Conservation (phyloP, 23 tunicate genomes). For the Clavelina lepadiformis region DNA sequence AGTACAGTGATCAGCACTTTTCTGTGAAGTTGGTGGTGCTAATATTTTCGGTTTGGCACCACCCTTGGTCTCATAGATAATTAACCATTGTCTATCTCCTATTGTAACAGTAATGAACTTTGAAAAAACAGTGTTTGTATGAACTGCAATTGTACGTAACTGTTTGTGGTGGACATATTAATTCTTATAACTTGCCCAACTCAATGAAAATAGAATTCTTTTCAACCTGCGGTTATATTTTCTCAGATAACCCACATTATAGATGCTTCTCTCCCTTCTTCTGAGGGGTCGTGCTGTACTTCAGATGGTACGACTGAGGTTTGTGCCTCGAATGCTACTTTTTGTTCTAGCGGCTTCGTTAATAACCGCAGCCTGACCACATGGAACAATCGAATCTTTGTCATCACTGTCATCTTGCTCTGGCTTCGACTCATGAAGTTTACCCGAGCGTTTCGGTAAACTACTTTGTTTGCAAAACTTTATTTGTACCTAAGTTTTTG, state of each 20-base stretch:
- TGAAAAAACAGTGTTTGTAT: no score
- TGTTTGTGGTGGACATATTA: no score
- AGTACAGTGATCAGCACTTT: no score
- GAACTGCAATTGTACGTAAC: no score
- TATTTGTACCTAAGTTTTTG: background rate
- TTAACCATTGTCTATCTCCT: no score
- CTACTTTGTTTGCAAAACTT: background rate
- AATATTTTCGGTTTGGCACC: no score
- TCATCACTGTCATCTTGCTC: conserved; percentile 40
- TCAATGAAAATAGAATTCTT: no score
- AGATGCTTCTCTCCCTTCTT: conserved; percentile 23
- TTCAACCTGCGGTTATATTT: no score
- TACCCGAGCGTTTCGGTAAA: conserved; percentile 80
- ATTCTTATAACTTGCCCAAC: no score
- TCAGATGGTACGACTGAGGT: background rate
- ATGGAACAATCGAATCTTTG: conserved; percentile 82
- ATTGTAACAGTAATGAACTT: no score
- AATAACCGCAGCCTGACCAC: conserved; percentile 69
- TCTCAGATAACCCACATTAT: conserved; percentile 42
- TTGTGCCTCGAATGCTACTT: background rate
- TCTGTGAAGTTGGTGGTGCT: no score
- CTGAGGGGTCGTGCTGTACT: conserved; percentile 24
- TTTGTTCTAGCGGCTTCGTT: conserved; percentile 30
- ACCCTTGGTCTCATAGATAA: no score
- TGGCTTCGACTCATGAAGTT: conserved; percentile 93